phyloP scores from a whole-genome alignment of 2,797 vertebrate genomes.

The Chelonia mydas region DNA sequence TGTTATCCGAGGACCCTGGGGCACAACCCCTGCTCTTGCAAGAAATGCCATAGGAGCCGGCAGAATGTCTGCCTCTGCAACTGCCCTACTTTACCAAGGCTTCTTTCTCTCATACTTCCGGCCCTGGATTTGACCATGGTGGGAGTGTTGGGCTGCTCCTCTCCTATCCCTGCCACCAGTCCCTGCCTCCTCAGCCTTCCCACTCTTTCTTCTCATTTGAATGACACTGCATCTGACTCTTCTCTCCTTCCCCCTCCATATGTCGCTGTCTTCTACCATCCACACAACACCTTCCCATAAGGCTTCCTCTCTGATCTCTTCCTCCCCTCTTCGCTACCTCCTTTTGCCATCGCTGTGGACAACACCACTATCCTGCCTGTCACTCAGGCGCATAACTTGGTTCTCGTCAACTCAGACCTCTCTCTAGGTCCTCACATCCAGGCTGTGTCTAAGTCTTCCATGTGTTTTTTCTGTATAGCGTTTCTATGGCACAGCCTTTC shows the following conservation, averaged over 20 bases:
- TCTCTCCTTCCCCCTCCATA: too few relatives aligned
- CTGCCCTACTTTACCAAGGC: too few relatives aligned
- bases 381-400: neutral
- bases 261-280: too few relatives aligned
- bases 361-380: neutral
- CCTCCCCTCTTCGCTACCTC: neutral
- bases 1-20: neutral
- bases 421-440: rapidly evolving
- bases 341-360: neutral
- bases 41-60: neutral
- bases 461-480: rapidly evolving
- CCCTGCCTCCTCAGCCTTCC: too few relatives aligned
- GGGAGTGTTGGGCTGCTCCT: too few relatives aligned
- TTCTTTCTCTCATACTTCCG: too few relatives aligned
- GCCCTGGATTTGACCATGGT: too few relatives aligned
- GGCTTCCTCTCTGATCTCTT: neutral
- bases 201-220: too few relatives aligned
- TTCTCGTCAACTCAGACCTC: neutral
- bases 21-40: neutral
- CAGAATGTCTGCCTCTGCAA: too few relatives aligned
- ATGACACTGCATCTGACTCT: too few relatives aligned
- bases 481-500: neutral
- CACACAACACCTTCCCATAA: too few relatives aligned
- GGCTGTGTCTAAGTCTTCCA: neutral
- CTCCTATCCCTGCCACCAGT: too few relatives aligned